Base-by-base conservation (phyloP, 2,888 invertebrate genomes). In the Drosophila infuscata region DNA sequence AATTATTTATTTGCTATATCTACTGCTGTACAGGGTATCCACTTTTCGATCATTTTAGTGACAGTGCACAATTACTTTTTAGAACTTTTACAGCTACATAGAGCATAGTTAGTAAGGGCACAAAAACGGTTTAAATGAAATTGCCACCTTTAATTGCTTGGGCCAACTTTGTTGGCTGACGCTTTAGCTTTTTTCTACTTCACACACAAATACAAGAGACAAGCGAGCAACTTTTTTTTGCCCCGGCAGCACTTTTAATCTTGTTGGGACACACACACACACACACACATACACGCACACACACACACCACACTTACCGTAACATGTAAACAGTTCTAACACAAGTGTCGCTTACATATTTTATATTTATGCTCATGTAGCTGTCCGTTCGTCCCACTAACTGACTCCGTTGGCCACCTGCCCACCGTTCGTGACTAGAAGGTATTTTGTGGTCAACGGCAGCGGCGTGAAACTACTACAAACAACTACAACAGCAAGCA, bases 361-460 rank as follows among this genome's bases (percentile, higher is more conserved):
- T 90, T 89, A 89, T 90, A 90, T 89, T 86, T 86, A 90, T 86
- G 85, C 57, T 83, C 84, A 72, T 90, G 91, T 76, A 80, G 71
- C 61, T 52, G 83, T 83, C 63, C 58, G 67, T 46, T 46, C 58
- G 82, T 66, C 70, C 38, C 63, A 70, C 70, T 67, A 83, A 86
- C 87, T 75, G 87, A 80, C 87, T 30, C 38, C 33, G 62, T 56
- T 41, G 8, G 17, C 29, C 53, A 54, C 52, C 36, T 38, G 20
- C 36, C 36, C 43, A 4, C 36, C 32, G 52, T 65, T 67, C 79
- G 82, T 90, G 91, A 89, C 84, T 87, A 33, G 74, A 74, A 74
- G 82, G 74, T 87, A 87, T 81, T 87, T 87, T 86, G 89, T 74
- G 90, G 85, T 84, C 76, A 88, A 54, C 75, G 38, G 81, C 64